Evolutionary conservation across 1,140 invertebrate species (phyloP).

Genomic region (Apis cerana): DNA sequence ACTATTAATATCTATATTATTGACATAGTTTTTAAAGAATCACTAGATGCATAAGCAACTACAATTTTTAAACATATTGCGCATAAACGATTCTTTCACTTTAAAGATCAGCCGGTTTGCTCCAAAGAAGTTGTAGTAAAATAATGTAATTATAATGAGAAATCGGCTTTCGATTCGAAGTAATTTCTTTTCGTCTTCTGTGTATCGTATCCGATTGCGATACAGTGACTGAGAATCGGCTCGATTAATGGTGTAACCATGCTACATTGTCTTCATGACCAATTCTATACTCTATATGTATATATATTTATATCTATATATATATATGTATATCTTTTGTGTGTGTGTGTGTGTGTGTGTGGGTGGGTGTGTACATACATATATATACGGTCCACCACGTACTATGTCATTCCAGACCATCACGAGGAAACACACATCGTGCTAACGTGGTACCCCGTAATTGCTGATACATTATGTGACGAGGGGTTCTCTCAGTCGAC

Average conservation of each 20-base stretch:
- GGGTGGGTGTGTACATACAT: too few relatives aligned
- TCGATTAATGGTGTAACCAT: constrained; percentile 55
- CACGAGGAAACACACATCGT: constrained; percentile 34
- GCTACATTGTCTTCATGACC: constrained; percentile 47
- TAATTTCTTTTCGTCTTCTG: neutral
- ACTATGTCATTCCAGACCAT: neutral
- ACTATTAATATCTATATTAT: too few relatives aligned
- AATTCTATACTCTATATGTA: constrained; percentile 4
- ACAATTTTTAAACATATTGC: constrained; percentile 27
- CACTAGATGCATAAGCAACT: neutral
- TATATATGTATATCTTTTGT: neutral
- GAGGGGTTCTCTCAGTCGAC: constrained; percentile 30
- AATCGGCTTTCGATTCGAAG: neutral
- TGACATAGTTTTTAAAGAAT: neutral
- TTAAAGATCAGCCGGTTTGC: neutral
- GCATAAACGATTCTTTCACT: constrained; percentile 28
- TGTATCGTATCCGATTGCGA: constrained; percentile 2
- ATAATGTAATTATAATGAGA: neutral
- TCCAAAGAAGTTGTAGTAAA: neutral
- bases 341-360: too few relatives aligned
- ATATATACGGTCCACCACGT: neutral
- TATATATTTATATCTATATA: too few relatives aligned
- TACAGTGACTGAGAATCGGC: constrained; percentile 50
- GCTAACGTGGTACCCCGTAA: constrained; percentile 40
- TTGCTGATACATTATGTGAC: constrained; percentile 28